Evolutionary conservation across 1,140 invertebrate species (phyloP).

Genomic region (Neuroterus valhalla): DNA sequence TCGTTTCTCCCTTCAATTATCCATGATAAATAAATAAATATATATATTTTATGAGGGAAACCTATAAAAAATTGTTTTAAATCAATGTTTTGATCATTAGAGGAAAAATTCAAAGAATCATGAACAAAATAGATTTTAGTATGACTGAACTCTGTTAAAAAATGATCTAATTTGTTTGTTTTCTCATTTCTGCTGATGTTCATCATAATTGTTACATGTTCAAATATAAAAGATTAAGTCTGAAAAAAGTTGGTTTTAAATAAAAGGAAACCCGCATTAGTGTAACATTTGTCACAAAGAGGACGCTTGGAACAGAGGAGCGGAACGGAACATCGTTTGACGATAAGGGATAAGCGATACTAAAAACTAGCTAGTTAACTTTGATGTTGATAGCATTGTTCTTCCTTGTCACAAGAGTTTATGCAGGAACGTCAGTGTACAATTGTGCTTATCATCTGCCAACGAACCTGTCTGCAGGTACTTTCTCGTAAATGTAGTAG

Average conservation of each 20-base stretch:
- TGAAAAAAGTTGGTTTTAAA: background rate
- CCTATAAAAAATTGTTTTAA: too few species aligned
- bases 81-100: too few species aligned
- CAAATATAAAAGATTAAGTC: too few species aligned
- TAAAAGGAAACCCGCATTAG: conserved; percentile 23
- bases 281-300: conserved; percentile 2
- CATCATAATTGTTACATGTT: too few species aligned
- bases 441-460: background rate
- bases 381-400: conserved; percentile 23
- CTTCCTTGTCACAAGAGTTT: conserved; percentile 7
- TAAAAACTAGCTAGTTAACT: conserved; percentile 28
- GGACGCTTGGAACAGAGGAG: conserved; percentile 8
- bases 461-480: background rate
- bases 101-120: too few species aligned
- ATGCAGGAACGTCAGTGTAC: background rate
- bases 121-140: too few species aligned
- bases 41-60: too few species aligned
- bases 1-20: background rate
- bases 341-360: conserved; percentile 29
- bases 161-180: too few species aligned
- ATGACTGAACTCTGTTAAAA: too few species aligned
- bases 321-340: conserved; percentile 33
- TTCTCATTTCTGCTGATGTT: too few species aligned
- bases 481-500: too few species aligned
- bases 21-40: background rate